A percentile compares a stretch with the other conserved stretches of the same genome.
Evolutionary conservation across 2,797 vertebrate genomes (phyloP).

Genomic region (Antrozous pallidus): DNA sequence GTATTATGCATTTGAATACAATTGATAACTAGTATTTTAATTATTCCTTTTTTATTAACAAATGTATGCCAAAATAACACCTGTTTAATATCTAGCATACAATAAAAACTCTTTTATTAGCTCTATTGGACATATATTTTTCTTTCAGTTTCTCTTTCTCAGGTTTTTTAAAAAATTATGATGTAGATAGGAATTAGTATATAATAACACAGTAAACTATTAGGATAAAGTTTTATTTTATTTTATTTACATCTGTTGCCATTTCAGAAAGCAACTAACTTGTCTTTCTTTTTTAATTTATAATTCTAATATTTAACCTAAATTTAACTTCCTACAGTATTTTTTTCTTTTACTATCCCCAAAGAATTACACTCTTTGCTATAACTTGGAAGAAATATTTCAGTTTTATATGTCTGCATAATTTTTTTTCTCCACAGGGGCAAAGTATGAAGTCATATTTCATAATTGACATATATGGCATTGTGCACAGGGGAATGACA

Average conservation of each 20-base stretch:
- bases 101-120: not conserved
- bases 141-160: not conserved
- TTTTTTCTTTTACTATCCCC: not conserved
- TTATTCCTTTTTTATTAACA: constrained; percentile 12
- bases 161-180: not conserved
- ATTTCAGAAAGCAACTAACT: not conserved
- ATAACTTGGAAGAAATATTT: not conserved
- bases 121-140: not conserved
- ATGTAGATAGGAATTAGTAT: not conserved
- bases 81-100: not conserved
- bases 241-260: not conserved
- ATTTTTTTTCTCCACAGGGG: not conserved
- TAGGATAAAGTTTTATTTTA: not conserved
- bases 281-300: not conserved
- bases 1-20: constrained; percentile 10
- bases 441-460: constrained; percentile 35
- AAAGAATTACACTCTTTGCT: not conserved
- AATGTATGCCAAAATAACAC: not conserved
- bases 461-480: not conserved
- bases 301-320: not conserved
- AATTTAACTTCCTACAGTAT: not conserved
- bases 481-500: not conserved
- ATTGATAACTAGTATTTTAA: not conserved
- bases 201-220: not conserved
- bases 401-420: constrained; percentile 12